Evolutionary conservation across 2,113 vertebrate genomes (phyloP).

Genomic region (Grallaria varia): DNA sequence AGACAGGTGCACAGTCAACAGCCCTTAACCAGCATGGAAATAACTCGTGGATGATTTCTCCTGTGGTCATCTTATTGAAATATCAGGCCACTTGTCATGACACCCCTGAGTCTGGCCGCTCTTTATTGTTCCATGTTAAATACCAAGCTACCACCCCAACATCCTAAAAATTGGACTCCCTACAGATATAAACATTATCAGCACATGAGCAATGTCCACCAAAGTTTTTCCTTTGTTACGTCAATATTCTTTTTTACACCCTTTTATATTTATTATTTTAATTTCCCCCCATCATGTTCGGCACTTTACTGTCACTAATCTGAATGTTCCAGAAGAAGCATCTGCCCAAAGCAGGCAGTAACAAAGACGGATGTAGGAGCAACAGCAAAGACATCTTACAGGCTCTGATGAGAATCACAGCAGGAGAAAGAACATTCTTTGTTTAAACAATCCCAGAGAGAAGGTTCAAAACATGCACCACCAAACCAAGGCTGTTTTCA

Average conservation of each 20-base stretch:
- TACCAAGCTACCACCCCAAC: not conserved
- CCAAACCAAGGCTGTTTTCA: not conserved
- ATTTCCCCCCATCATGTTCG: accelerated
- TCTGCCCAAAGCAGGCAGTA: not conserved
- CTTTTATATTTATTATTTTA: not conserved
- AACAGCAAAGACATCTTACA: not conserved
- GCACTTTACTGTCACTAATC: not conserved
- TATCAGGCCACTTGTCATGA: not conserved
- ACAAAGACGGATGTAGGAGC: not conserved
- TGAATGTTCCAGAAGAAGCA: not conserved
- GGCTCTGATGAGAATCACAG: not conserved
- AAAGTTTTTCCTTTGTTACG: not conserved
- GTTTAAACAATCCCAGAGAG: not conserved
- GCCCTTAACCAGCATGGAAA: not conserved
- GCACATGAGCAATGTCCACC: not conserved
- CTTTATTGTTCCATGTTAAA: not conserved
- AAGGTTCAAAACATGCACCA: not conserved
- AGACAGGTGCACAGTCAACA: slow-evolving; percentile 42
- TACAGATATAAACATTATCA: not conserved
- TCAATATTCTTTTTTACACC: not conserved
- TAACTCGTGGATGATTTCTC: not conserved
- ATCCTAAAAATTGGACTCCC: not conserved
- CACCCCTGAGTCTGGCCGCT: not conserved
- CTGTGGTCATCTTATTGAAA: not conserved
- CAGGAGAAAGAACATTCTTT: not conserved